These are phyloP conservation scores for Lasioglossum leucozonium DNA, from an alignment of 2,888 invertebrate species.

Conservation along the genomic window DNA sequence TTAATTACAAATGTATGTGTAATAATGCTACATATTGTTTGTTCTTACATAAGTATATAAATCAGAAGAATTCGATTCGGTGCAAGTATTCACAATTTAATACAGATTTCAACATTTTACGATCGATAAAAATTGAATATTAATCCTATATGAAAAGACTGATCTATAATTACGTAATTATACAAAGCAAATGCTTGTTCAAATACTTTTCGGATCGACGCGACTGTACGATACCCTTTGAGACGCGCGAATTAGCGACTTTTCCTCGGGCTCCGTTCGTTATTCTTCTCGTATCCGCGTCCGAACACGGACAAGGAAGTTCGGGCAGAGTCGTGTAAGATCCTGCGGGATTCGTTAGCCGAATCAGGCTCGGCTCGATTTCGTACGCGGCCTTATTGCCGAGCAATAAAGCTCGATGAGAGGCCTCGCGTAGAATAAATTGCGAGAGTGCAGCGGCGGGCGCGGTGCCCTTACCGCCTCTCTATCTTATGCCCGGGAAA, in stretches of 20 bases:
- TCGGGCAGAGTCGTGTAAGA: neutral
- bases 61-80: too few relatives aligned
- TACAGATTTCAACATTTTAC: too few relatives aligned
- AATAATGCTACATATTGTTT: too few relatives aligned
- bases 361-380: slow-evolving; percentile 31
- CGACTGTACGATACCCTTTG: too few relatives aligned
- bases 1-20: too few relatives aligned
- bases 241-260: neutral
- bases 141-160: too few relatives aligned
- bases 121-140: too few relatives aligned
- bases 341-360: slow-evolving; percentile 19
- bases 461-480: slow-evolving; percentile 11
- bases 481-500: slow-evolving; percentile 38
- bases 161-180: neutral
- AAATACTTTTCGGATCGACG: too few relatives aligned
- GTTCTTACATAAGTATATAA: too few relatives aligned
- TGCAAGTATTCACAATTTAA: too few relatives aligned
- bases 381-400: slow-evolving; percentile 34
- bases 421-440: slow-evolving; percentile 58
- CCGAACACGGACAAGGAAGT: neutral
- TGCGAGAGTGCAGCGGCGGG: slow-evolving; percentile 22
- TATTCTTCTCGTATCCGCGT: neutral
- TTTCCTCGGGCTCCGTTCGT: neutral
- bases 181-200: neutral
- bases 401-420: slow-evolving; percentile 48